phyloP scores from a whole-genome alignment of 2,888 invertebrate species.

The Mythimna pallens region DNA sequence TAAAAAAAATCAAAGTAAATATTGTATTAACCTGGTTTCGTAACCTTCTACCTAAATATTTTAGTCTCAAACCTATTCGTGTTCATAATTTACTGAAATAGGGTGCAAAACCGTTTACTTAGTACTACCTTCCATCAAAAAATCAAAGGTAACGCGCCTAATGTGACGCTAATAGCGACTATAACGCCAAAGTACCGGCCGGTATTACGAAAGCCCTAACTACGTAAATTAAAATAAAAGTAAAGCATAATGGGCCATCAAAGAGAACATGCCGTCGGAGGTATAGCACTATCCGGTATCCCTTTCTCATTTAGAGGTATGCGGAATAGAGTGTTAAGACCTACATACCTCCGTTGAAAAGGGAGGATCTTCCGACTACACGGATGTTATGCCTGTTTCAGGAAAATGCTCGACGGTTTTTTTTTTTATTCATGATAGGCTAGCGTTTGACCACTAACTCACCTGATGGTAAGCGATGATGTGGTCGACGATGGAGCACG shows the following conservation, averaged over 20 bases:
- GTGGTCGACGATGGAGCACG: too few species aligned
- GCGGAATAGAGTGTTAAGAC: too few species aligned
- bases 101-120: slow-evolving; percentile 29
- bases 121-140: slow-evolving; percentile 27
- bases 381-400: too few species aligned
- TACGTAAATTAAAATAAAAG: slow-evolving; percentile 56
- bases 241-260: slow-evolving; percentile 60
- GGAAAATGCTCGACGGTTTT: too few species aligned
- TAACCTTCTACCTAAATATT: background rate
- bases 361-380: too few species aligned
- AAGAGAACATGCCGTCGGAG: slow-evolving; percentile 22
- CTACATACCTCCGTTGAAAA: too few species aligned
- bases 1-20: too few species aligned
- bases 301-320: too few species aligned
- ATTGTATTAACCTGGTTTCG: background rate
- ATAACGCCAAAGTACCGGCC: slow-evolving; percentile 22
- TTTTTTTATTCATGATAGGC: too few species aligned
- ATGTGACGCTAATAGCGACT: slow-evolving; percentile 37
- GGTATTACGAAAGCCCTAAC: slow-evolving; percentile 23
- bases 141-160: slow-evolving; percentile 43
- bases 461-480: too few species aligned
- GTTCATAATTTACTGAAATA: slow-evolving; percentile 34
- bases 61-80: slow-evolving; percentile 14
- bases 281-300: too few species aligned
- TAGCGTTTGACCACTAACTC: too few species aligned